These are phyloP conservation scores for Pygoscelis adeliae DNA, from an alignment of 2,113 vertebrate species.

Conservation along the genomic window DNA sequence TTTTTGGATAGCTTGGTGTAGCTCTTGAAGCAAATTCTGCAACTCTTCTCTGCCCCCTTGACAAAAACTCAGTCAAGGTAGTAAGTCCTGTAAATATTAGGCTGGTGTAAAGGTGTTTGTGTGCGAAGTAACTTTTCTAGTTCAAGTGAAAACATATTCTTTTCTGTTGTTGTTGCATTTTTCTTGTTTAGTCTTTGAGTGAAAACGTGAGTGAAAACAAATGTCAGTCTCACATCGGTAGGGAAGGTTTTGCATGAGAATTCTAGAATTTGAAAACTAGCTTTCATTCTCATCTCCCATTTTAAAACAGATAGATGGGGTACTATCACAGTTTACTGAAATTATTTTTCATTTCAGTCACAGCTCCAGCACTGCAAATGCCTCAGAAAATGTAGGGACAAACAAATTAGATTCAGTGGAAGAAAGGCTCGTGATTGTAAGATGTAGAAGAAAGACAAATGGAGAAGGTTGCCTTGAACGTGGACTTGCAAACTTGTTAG, in stretches of 20 bases:
- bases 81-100: not conserved
- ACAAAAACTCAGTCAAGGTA: not conserved
- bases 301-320: not conserved
- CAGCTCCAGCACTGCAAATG: not conserved
- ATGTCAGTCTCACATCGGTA: not conserved
- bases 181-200: not conserved
- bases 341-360: not conserved
- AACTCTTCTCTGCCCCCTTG: not conserved
- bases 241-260: not conserved
- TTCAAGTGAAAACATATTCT: not conserved
- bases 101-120: not conserved
- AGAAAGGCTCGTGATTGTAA: not conserved
- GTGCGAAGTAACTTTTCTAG: not conserved
- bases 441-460: not conserved
- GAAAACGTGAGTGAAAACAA: not conserved
- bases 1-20: not conserved
- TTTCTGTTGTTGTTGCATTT: not conserved
- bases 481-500: not conserved
- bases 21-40: not conserved
- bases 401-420: not conserved
- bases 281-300: not conserved
- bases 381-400: not conserved
- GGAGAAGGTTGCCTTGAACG: not conserved
- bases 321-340: not conserved
- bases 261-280: not conserved